Base-by-base conservation (phyloP, 37 sponge, comb jelly and placozoan species). In the Aplysina aerophoba region DNA sequence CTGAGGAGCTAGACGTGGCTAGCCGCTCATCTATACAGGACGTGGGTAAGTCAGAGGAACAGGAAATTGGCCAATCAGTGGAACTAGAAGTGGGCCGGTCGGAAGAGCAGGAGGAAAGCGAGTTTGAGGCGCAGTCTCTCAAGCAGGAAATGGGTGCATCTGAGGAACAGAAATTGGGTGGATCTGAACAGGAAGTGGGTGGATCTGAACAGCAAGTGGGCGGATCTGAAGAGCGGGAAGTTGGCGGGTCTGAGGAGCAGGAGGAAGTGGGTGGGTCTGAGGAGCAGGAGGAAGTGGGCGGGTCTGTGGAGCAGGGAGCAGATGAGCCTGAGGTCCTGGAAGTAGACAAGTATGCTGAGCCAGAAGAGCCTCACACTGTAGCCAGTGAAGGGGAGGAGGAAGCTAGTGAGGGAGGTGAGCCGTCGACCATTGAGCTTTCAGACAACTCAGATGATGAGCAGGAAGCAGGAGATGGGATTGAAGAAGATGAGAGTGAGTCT, bases 391-490 rank as follows among this genome's bases (percentile, higher is more conserved):
- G 16, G 57, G 31, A 15, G 19, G 59, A 24, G 17, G 27, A 37
- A 8, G 30, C 4, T 11, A 57, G 8, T 0, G 69, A 35, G 67
- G 54, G 19, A 39, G 69, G 40, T 0, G 50, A 44, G 50, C 50
- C 50, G 8, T 44, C 50, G 8, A 8, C 6, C 8, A 44, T 44
- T 11, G 50, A 44, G 50, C 50, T 44, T 44, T 44, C 50, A 44
- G 50, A 44, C 8, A 8, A 44, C 8, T 44, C 50, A 11, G 50
- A 44, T 8, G 50, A 44, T 44, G 50, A 44, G 50, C 31, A 50
- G 38, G 84, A 57, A 17, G 81, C n/a, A 40, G 80, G 35, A 37
- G 81, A 81, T 3, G 81, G 15, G 33, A 58, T 55, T 59, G 59
- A 81, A 60, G 59, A 57, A 25, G 59, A 81, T 15, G 31, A 37